phyloP scores from a whole-genome alignment of 2,888 invertebrate genomes.

The Volucella inanis region DNA sequence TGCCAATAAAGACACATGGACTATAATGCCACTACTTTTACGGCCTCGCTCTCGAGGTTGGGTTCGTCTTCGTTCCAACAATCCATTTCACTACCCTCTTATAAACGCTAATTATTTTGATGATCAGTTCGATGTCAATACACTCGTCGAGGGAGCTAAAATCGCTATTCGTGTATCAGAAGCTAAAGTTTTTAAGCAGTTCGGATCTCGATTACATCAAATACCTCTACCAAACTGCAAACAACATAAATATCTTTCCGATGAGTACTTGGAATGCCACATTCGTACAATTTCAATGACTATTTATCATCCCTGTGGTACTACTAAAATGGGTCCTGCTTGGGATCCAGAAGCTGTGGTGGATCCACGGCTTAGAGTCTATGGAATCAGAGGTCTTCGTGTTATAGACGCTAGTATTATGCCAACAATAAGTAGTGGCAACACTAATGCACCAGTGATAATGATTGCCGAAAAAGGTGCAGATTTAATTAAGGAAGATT shows the following conservation, averaged over 20 bases:
- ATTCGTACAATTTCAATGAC: slow-evolving; percentile 94
- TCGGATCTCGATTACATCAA: slow-evolving; percentile 89
- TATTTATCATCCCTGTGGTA: slow-evolving; percentile 94
- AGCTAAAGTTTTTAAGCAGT: slow-evolving; percentile 90
- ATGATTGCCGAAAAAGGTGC: slow-evolving; percentile 96
- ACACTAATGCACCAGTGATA: slow-evolving; percentile 95
- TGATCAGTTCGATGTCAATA: slow-evolving; percentile 89
- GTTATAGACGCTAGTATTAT: slow-evolving; percentile 95
- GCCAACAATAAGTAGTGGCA: slow-evolving; percentile 94
- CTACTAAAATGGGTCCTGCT: slow-evolving; percentile 93
- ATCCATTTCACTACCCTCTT: slow-evolving; percentile 93
- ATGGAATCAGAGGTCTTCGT: slow-evolving; percentile 90
- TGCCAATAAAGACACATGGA: slow-evolving; percentile 89
- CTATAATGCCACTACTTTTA: slow-evolving; percentile 92
- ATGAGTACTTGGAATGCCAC: slow-evolving; percentile 94
- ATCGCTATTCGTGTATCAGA: slow-evolving; percentile 89
- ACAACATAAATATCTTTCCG: slow-evolving; percentile 88
- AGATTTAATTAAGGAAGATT: slow-evolving; percentile 93
- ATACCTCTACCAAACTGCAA: slow-evolving; percentile 91
- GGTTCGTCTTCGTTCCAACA: slow-evolving; percentile 89
- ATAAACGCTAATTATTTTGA: slow-evolving; percentile 97
- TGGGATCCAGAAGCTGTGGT: slow-evolving; percentile 92
- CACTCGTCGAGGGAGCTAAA: slow-evolving; percentile 92
- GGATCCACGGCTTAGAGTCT: slow-evolving; percentile 89
- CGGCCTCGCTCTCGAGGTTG: slow-evolving; percentile 91